A percentile compares a stretch with the other conserved stretches of the same genome.
These are phyloP conservation scores for Pentamera pediparva DNA, from an alignment of 53 echinoderm and acorn worm species.

Conservation along the genomic window DNA sequence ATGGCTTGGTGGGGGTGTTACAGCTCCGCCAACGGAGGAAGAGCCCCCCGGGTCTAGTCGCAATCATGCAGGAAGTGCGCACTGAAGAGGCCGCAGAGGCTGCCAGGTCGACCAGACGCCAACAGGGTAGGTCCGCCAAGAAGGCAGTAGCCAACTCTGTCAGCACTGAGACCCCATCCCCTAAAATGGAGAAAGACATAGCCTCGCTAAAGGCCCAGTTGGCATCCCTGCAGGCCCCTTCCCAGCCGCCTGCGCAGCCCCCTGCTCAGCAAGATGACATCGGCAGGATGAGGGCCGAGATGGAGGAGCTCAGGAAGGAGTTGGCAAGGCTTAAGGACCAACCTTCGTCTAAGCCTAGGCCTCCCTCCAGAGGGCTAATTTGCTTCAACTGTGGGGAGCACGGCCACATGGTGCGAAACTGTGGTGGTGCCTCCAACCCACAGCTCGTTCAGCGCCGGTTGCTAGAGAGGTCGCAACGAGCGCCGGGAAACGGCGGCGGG, in stretches of 20 bases:
- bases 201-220: neutral
- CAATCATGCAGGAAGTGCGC: neutral
- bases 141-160: neutral
- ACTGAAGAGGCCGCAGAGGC: neutral
- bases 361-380: neutral
- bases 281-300: neutral
- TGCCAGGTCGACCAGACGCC: neutral
- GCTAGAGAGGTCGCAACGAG: neutral
- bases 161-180: no score
- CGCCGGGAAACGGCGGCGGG: slow-evolving; percentile 38
- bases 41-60: neutral
- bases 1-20: neutral
- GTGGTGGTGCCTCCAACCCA: slow-evolving; percentile 22
- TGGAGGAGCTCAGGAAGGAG: neutral
- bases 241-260: neutral
- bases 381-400: slow-evolving; percentile 48
- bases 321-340: neutral
- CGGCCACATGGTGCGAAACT: slow-evolving; percentile 34
- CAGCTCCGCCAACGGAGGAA: neutral
- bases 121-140: neutral
- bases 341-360: neutral
- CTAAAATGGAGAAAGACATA: neutral
- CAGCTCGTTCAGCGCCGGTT: slow-evolving; percentile 32
- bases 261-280: neutral
- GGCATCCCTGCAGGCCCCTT: neutral